A percentile compares a stretch with the other conserved stretches of the same genome.
phyloP scores from a whole-genome alignment of 2,113 vertebrate species.

The Tachuris rubrigastra region DNA sequence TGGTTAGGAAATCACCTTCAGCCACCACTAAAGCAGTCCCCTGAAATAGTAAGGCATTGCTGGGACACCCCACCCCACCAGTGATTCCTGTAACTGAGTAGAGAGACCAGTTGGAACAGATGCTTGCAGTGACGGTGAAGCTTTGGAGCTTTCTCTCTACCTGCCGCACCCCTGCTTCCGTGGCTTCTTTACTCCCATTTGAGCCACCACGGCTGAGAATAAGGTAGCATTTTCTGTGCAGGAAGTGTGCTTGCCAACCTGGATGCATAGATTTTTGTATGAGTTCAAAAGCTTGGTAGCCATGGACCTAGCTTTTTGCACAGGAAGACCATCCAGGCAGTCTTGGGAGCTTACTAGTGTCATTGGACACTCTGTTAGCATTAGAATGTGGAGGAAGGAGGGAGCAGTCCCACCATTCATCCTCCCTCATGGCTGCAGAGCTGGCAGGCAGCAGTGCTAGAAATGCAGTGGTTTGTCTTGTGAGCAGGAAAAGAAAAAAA shows the following conservation, averaged over 20 bases:
- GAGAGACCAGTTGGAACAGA: not conserved
- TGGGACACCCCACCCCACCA: not conserved
- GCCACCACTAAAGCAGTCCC: not conserved
- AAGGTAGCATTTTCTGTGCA: not conserved
- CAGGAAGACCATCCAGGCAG: not conserved
- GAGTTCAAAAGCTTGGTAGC: not conserved
- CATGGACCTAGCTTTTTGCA: rapidly evolving
- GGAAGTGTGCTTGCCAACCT: not conserved
- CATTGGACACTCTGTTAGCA: not conserved
- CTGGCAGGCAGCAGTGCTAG: not conserved
- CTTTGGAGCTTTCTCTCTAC: not conserved
- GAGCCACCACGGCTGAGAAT: rapidly evolving
- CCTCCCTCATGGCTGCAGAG: not conserved
- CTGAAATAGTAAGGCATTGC: not conserved
- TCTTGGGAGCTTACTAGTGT: not conserved
- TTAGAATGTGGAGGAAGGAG: rapidly evolving
- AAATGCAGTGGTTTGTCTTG: not conserved
- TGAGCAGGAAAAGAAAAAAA: not conserved
- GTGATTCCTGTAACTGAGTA: not conserved
- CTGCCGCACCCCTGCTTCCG: not conserved
- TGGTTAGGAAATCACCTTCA: not conserved
- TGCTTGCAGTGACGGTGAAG: not conserved
- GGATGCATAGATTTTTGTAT: rapidly evolving
- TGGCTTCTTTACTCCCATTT: not conserved
- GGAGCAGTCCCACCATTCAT: not conserved